These are phyloP conservation scores for Zaprionus tsacasi DNA, from an alignment of 1,140 invertebrate genomes.

Conservation along the genomic window DNA sequence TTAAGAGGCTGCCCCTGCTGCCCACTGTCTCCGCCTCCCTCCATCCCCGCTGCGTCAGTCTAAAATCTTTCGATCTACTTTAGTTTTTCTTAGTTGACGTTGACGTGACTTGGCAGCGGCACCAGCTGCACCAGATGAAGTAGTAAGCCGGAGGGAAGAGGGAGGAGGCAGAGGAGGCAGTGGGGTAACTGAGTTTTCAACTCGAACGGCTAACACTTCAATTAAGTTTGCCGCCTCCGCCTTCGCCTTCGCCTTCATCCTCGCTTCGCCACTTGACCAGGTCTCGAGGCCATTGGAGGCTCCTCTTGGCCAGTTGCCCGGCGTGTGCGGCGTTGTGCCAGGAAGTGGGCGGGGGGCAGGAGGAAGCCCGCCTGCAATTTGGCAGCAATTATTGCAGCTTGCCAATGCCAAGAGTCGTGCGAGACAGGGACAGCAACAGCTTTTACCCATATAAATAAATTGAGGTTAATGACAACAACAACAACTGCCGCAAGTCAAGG, in stretches of 20 bases:
- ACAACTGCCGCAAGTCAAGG: conserved; percentile 14
- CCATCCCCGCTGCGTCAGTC: neutral
- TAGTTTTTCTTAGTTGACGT: conserved; percentile 51
- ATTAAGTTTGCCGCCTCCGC: conserved; percentile 60
- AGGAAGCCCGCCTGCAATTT: conserved; percentile 64
- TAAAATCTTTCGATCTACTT: conserved; percentile 24
- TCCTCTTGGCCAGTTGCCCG: conserved; percentile 54
- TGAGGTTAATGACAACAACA: conserved; percentile 60
- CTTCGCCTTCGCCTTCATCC: conserved; percentile 8
- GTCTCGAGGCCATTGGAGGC: conserved; percentile 25
- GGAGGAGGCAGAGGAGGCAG: neutral
- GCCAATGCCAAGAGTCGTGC: conserved; percentile 62
- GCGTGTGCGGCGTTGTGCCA: conserved; percentile 12
- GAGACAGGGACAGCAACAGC: conserved; percentile 25
- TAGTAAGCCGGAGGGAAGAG: neutral
- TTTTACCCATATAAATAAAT: conserved; percentile 73
- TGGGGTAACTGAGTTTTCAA: conserved; percentile 53
- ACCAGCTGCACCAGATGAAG: conserved; percentile 31
- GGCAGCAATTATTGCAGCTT: conserved; percentile 80
- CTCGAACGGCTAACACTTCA: conserved; percentile 77
- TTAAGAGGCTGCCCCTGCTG: conserved; percentile 43
- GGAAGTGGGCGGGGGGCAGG: neutral
- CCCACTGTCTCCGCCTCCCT: neutral
- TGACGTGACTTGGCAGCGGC: conserved; percentile 66
- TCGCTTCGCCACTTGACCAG: conserved; percentile 22